Conservation (phyloP, 2,113 vertebrate species). For the Lynx canadensis region DNA sequence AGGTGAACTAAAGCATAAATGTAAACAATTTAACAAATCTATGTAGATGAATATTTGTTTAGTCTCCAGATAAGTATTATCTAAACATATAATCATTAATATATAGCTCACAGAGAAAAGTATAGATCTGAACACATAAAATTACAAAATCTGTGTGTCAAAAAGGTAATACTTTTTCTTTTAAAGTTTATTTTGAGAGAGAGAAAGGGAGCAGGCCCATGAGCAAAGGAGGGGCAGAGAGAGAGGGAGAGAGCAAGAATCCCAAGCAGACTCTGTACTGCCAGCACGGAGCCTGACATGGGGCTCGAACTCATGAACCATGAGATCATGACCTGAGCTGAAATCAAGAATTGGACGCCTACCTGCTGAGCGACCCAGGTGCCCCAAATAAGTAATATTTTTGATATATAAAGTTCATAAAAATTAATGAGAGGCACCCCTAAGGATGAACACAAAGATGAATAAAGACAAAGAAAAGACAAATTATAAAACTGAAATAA, state of each 20-base stretch:
- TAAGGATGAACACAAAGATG: neutral
- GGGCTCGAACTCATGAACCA: no score
- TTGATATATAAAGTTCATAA: neutral
- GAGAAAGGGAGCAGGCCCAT: no score
- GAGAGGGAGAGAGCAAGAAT: no score
- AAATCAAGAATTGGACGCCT: no score
- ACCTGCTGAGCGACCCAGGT: no score
- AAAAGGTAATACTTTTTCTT: constrained; percentile 28
- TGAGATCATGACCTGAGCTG: no score
- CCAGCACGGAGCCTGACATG: no score
- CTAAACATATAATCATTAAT: neutral
- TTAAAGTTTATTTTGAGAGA: no score
- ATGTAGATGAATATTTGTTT: neutral
- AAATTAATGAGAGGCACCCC: neutral
- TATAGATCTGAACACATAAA: neutral
- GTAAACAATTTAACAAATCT: neutral
- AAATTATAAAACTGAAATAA: neutral
- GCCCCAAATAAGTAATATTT: neutral
- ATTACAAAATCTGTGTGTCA: neutral
- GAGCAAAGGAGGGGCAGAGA: no score
- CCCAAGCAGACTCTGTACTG: no score
- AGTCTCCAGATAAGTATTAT: neutral
- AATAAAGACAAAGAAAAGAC: neutral
- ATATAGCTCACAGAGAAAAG: neutral
- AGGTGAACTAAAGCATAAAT: constrained; percentile 1